Percentiles rank a stretch among this genome's conserved stretches.
Conservation (phyloP, 2,888 invertebrate species). For the Conomelus anceps region DNA sequence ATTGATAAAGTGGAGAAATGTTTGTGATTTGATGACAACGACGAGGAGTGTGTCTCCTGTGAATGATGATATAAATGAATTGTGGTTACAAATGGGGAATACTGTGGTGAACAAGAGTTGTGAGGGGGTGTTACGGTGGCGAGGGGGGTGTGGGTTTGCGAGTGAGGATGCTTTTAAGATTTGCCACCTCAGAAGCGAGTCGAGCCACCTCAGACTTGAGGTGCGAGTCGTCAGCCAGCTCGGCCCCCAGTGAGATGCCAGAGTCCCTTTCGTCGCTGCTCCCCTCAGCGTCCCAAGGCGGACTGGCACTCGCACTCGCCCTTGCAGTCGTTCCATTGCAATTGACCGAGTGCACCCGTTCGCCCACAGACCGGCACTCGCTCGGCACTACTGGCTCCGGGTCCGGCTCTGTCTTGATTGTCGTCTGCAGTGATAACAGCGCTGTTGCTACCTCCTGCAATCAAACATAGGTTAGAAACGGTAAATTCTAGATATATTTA, state of each 20-base stretch:
- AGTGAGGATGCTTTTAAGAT: slow-evolving; percentile 53
- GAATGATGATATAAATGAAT: no score
- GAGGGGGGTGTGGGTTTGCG: slow-evolving; percentile 23
- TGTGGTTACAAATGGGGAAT: background rate
- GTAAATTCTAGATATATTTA: no score
- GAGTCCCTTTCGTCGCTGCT: slow-evolving; percentile 87
- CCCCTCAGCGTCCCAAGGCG: slow-evolving; percentile 82
- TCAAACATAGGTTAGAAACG: slow-evolving; percentile 47
- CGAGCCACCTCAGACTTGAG: slow-evolving; percentile 80
- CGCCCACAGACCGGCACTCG: no score
- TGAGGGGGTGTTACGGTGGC: background rate
- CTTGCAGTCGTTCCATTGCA: no score
- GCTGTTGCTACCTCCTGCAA: slow-evolving; percentile 44
- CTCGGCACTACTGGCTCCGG: slow-evolving; percentile 49
- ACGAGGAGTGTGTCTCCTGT: no score
- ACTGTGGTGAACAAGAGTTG: no score
- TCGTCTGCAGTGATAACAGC: slow-evolving; percentile 50
- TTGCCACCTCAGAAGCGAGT: slow-evolving; percentile 85
- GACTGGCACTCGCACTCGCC: slow-evolving; percentile 71
- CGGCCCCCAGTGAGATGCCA: slow-evolving; percentile 75
- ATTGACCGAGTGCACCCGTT: slow-evolving; percentile 48
- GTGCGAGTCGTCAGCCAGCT: slow-evolving; percentile 52
- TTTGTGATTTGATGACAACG: background rate
- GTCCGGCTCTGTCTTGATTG: slow-evolving; percentile 56
- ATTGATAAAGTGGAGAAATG: background rate